Percentiles rank a stretch among this genome's conserved stretches.
Conservation (phyloP, 2,797 vertebrate species). For the Crocodylus rhombifer region DNA sequence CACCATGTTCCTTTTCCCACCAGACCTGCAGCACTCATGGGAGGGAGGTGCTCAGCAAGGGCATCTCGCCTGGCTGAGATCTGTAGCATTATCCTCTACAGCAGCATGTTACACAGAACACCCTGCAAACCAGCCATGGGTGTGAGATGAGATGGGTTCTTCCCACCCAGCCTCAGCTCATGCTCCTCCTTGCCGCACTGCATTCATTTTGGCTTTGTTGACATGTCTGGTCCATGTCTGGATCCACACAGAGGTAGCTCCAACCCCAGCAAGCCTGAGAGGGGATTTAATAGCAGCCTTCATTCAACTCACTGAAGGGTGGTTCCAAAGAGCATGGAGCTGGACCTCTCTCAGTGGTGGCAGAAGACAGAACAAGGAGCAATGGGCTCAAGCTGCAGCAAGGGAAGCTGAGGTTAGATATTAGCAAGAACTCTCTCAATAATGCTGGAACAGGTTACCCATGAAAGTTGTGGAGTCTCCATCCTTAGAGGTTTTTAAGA, state of each 20-base stretch:
- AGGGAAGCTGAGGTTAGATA: no score
- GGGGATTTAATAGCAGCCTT: no score
- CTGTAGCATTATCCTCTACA: not conserved
- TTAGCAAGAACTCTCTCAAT: no score
- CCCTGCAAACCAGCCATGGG: not conserved
- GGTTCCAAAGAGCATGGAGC: no score
- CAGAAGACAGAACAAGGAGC: no score
- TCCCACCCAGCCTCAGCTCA: not conserved
- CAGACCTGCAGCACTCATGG: no score
- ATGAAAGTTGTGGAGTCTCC: no score
- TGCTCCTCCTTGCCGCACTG: not conserved
- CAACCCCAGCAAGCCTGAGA: not conserved
- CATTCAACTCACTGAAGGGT: no score
- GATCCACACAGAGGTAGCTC: not conserved
- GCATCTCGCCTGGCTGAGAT: not conserved
- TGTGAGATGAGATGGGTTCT: not conserved
- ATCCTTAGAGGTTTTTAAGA: no score
- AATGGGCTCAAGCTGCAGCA: no score
- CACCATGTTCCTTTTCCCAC: not conserved
- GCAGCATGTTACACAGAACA: not conserved
- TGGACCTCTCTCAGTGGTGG: no score
- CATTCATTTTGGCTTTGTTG: not conserved
- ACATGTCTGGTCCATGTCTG: not conserved
- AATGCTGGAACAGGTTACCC: no score
- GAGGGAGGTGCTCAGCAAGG: not conserved